These are phyloP conservation scores for Chinchilla lanigera DNA, from an alignment of 2,113 vertebrate genomes.

Conservation along the genomic window DNA sequence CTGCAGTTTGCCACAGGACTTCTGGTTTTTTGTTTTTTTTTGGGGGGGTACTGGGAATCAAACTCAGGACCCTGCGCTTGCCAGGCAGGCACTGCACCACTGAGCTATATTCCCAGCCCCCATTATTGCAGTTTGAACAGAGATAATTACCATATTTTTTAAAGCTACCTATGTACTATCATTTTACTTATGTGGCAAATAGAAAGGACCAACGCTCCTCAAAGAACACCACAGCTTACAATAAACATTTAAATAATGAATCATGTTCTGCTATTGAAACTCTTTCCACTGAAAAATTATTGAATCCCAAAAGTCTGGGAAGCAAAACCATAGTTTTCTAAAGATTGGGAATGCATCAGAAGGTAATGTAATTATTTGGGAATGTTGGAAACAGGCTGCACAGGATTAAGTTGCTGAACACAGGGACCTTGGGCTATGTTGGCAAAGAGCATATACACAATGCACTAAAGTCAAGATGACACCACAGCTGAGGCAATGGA, in stretches of 20 bases:
- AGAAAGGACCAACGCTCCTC: background rate
- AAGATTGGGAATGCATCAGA: background rate
- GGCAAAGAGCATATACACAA: background rate
- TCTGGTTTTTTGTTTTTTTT: no score
- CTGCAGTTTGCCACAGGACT: background rate
- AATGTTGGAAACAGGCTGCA: background rate
- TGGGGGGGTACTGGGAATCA: no score
- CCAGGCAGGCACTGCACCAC: no score
- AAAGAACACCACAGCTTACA: background rate
- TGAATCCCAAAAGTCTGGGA: background rate
- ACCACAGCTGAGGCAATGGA: background rate
- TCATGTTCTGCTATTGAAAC: background rate
- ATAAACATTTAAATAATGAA: background rate
- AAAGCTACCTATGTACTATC: background rate
- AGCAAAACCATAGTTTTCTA: background rate
- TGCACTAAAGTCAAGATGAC: background rate
- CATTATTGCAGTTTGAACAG: background rate
- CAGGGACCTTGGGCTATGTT: background rate
- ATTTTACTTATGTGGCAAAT: background rate
- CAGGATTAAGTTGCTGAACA: background rate
- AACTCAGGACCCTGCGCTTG: no score
- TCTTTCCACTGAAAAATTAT: background rate
- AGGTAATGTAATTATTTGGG: background rate
- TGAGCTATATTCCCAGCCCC: no score
- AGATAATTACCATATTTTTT: background rate